Evolutionary conservation across 2,888 invertebrate genomes (phyloP).

Genomic region (Drosophila kambysellisi): DNA sequence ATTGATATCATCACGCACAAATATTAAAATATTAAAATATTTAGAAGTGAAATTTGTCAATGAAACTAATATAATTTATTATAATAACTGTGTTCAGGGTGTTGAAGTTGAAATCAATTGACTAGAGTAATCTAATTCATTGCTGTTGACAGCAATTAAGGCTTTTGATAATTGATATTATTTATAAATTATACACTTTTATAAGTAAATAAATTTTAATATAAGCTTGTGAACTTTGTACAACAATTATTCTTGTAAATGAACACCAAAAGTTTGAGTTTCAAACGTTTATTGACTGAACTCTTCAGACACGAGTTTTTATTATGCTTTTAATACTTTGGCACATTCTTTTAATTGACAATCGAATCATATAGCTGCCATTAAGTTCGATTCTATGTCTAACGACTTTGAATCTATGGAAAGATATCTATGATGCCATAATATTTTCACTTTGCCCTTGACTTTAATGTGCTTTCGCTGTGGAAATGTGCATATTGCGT

Average conservation of each 20-base stretch:
- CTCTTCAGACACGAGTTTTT: neutral
- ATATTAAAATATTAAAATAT: neutral
- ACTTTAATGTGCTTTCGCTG: slow-evolving; percentile 38
- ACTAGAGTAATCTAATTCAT: neutral
- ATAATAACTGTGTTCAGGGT: neutral
- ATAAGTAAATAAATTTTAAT: neutral
- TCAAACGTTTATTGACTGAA: neutral
- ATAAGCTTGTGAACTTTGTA: too few species aligned
- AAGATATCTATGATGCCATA: neutral
- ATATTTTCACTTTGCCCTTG: slow-evolving; percentile 21
- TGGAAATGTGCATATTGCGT: slow-evolving; percentile 45
- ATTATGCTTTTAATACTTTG: neutral
- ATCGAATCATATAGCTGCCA: neutral
- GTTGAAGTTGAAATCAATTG: neutral
- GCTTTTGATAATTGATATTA: neutral
- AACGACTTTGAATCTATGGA: neutral
- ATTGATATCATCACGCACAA: neutral
- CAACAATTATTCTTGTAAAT: neutral
- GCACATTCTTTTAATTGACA: neutral
- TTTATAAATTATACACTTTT: neutral
- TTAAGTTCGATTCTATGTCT: neutral
- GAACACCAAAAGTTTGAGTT: neutral
- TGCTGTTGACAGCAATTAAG: neutral
- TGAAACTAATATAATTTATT: neutral
- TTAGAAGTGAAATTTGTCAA: neutral